Conservation (phyloP, 2,797 vertebrate genomes). For the Glyptemys insculpta region DNA sequence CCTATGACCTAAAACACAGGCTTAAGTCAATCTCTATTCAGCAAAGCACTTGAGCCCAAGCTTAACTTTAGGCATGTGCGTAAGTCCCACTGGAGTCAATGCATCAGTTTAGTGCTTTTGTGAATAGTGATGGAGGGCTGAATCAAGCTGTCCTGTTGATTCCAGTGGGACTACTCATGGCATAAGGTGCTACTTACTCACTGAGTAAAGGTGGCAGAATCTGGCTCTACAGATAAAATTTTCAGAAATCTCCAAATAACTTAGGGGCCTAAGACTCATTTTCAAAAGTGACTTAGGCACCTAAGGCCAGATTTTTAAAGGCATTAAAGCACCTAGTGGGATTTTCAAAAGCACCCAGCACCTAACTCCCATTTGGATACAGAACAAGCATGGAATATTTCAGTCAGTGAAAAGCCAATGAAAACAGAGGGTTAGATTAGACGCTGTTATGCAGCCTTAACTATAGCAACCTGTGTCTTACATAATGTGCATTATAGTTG, state of each 20-base stretch:
- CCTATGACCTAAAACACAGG: conserved; percentile 49
- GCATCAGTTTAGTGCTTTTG: background rate
- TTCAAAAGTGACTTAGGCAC: background rate
- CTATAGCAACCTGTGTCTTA: background rate
- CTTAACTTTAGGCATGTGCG: conserved; percentile 1
- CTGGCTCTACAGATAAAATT: background rate
- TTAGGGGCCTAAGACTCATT: background rate
- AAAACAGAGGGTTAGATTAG: background rate
- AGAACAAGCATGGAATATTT: background rate
- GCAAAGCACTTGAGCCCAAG: conserved; percentile 12
- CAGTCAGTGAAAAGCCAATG: background rate
- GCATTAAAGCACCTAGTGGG: background rate
- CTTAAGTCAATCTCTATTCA: conserved; percentile 57
- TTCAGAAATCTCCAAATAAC: background rate
- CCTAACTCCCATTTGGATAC: background rate
- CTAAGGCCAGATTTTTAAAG: background rate
- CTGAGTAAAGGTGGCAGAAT: background rate
- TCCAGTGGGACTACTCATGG: background rate
- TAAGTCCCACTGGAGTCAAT: background rate
- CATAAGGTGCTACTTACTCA: background rate
- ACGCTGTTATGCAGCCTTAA: background rate
- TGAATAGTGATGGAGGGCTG: background rate
- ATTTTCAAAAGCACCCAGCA: fast-evolving
- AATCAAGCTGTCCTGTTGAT: background rate
- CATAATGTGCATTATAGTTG: conserved; percentile 30